Base-by-base conservation (phyloP, 2,888 invertebrate species). In the Chesias legatella region DNA sequence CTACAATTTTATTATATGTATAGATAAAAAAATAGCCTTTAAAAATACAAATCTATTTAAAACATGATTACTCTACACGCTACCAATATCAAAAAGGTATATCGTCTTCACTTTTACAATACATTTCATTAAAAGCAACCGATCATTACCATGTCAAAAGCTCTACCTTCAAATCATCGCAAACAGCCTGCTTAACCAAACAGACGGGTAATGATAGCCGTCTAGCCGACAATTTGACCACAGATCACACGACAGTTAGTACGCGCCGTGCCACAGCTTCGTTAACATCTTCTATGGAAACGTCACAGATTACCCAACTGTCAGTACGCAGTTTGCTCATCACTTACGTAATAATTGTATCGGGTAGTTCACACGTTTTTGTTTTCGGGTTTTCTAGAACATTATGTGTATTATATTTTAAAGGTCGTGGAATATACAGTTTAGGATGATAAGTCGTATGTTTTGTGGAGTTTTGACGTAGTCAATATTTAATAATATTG, bases 311-410 rank as follows among this genome's bases (percentile, higher is more conserved):
- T 17, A 17, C 13, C 5, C 13, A 17, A 17, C 13, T 3, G 5
- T 5, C 13, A 17, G 13, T 17, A 17, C 23, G 33, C 17, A 31
- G 35, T 32, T 43, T 32, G 35, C 45, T 30, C 39, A 37, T 40
- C 35, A 33, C 41, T 55, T 55, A 55, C 54, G 52, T 50, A 55
- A 55, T 54, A 43, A 52, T 52, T 40, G 47, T 49, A 43, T 47
- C 37, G 34, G 42, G 43, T 45, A 41, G 52, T 52, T 55, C 54
- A 55, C 54, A 55, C 52, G 54, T 52, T 54, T 54, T 54, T 54
- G 51, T 36, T 33, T 34, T 17, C 5, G 13, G n/a, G 22, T 31
- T 33, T 47, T 41, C 33, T 45, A 47, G 47, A 17, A 43, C 48
- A 51, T 53, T 47, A 51, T 42, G 41, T 37, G 43, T 34, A 37